Evolutionary conservation across 2,797 vertebrate genomes (phyloP), one percentile per base, ranked within the genome.

Genomic region (Chelonia mydas): DNA sequence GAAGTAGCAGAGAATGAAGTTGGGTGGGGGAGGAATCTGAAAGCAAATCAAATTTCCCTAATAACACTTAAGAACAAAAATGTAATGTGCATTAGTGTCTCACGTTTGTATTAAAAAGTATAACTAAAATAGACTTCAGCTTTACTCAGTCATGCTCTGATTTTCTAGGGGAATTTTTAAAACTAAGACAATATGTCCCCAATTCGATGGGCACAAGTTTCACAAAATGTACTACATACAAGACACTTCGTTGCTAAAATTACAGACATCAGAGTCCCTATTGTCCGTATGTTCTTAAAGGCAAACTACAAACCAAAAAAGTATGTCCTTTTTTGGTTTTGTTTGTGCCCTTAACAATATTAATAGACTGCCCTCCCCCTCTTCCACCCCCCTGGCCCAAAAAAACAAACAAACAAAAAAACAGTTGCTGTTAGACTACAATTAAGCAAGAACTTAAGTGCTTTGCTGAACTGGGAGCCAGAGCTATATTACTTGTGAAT

Each of bases 271-370:
- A 79, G 86, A 28, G 2, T 68, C n/a, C 3, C 2, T 15, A 0
- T 55, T 8, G 83, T 87, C 12, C 31, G 80, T 87, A 88, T 11
- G 51, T 80, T 82, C 21, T 77, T 74, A 77, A 72, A 91, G 90
- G 50, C 33, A 15, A 87, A 55, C 54, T 80, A 33, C 45, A 85
- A 83, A 76, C 15, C 12, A 57, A 78, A 85, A 3, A 16, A 2
- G 25, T 41, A 54, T 89, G 74, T 37, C 41, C 33, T 28, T 21
- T 0, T 33, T 47, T 47, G 47, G 41, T 81, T 84, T 82, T 82
- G 79, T 53, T 3, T 49, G 27, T 61, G 23, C 10, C 2, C 57
- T 59, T 59, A 59, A 57, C 12, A 31, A 61, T 61, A 31, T 31
- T 61, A 61, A 7, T 61, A 61, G 59, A 31, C 13, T 59, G 23